Conservation (phyloP, 2,797 vertebrate genomes). For the Poliocrania exsul region DNA sequence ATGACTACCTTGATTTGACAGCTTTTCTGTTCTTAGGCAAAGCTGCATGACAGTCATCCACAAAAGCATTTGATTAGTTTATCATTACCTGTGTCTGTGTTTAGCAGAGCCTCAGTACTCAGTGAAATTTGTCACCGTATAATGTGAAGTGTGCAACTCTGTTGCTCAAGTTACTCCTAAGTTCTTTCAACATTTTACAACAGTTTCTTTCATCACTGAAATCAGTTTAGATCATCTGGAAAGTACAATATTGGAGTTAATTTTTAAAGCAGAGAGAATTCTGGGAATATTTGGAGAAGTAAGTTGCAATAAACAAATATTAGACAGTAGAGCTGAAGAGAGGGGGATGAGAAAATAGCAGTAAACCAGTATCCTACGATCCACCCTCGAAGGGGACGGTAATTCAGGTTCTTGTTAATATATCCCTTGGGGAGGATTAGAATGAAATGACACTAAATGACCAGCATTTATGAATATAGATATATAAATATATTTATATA, state of each 20-base stretch:
- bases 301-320: not conserved
- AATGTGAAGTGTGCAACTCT: not conserved
- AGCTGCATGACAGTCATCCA: slow-evolving; percentile 40
- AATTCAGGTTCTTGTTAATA: not conserved
- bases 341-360: not conserved
- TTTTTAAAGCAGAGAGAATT: not conserved
- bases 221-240: not conserved
- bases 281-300: not conserved
- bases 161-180: not conserved
- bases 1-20: slow-evolving; percentile 68
- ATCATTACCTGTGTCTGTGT: slow-evolving; percentile 47
- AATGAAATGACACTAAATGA: not conserved
- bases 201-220: not conserved
- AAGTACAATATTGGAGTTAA: not conserved
- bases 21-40: slow-evolving; percentile 37
- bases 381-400: not conserved
- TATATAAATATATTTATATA: not conserved
- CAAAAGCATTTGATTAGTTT: slow-evolving; percentile 59
- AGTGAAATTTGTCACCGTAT: not conserved
- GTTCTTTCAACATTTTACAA: not conserved
- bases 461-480: not conserved
- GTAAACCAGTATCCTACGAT: not conserved
- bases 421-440: not conserved
- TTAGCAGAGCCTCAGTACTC: not conserved
- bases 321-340: not conserved